These are phyloP conservation scores for Herpailurus yagouaroundi DNA, from an alignment of 2,113 vertebrate species.

Conservation along the genomic window DNA sequence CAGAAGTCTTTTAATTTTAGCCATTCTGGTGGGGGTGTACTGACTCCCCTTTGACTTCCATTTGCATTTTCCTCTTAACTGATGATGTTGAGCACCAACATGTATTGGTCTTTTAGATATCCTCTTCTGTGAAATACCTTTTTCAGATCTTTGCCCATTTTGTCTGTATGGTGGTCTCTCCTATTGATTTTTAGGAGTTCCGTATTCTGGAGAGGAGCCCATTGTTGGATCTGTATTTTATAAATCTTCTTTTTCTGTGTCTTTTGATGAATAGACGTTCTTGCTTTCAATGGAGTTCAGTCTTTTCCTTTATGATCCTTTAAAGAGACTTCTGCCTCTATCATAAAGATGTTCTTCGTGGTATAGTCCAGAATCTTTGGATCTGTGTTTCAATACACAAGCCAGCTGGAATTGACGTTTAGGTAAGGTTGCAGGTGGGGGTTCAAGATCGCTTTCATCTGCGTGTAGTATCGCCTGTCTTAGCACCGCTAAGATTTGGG, in stretches of 20 bases:
- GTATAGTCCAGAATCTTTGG: neutral
- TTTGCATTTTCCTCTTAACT: neutral
- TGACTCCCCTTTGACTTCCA: neutral
- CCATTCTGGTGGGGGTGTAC: neutral
- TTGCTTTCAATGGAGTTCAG: neutral
- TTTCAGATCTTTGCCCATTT: neutral
- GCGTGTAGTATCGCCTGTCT: neutral
- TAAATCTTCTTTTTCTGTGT: neutral
- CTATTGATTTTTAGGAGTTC: neutral
- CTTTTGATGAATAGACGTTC: neutral
- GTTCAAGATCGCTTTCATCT: neutral
- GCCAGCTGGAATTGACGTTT: neutral
- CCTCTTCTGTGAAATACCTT: neutral
- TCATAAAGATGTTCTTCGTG: conserved; percentile 16
- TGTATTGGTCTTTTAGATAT: neutral
- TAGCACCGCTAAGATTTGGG: neutral
- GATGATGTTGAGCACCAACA: neutral
- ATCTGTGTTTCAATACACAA: neutral
- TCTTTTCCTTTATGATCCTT: neutral
- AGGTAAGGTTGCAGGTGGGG: neutral
- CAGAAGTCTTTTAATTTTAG: neutral
- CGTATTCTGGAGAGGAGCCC: neutral
- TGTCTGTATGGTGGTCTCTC: neutral
- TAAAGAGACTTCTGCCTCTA: neutral
- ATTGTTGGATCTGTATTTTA: neutral